Base-by-base conservation (phyloP, 2,888 invertebrate species). In the Entomobrya proxima region DNA sequence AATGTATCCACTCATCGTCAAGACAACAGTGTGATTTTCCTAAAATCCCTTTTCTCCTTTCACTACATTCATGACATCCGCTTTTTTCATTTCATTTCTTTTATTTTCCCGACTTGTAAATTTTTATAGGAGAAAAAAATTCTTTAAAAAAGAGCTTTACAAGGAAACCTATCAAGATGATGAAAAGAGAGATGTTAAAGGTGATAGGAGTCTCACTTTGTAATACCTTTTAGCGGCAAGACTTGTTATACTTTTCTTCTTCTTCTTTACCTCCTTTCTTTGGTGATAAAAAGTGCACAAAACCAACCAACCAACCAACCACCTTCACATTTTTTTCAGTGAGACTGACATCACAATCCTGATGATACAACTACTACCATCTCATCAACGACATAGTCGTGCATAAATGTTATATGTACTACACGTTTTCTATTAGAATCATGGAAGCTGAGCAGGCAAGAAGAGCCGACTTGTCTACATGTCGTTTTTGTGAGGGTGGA, bases 201-300 rank as follows among this genome's bases (percentile, higher is more conserved):
- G 21, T 76, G 82, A 82, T 82, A 82, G 75, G 52, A 69, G 72
- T 52, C 69, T 77, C 35, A 77, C 77, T 69, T 69, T 27, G 72
- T 81, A 81, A 79, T 79, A 69, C 81, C 74, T 81, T 81, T 81
- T 81, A 74, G 81, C 81, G 44, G 67, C 44, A 24, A 69, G 15
- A 69, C 40, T 40, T 37, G 67, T 67, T 40, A 58, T 58, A 9
- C 32, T 72, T 72, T 37, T n/a, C 50, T 52, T 61, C 40, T 72
- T 30, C 55, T 76, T 24, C 55, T 40, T 21, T 7, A 37, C 9
- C 64, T 47, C 35, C 30, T 32, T 61, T 44, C 30, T 47, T 9
- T 50, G 9, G 21, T 40, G 55, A 77, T 35, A 37, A 77, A 75
- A 78, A 58, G 21, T 40, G 67, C 44, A 47, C 44, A 52, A 21